Base-by-base conservation (phyloP, 1,140 invertebrate genomes). In the Lordiphosa stackelbergi region DNA sequence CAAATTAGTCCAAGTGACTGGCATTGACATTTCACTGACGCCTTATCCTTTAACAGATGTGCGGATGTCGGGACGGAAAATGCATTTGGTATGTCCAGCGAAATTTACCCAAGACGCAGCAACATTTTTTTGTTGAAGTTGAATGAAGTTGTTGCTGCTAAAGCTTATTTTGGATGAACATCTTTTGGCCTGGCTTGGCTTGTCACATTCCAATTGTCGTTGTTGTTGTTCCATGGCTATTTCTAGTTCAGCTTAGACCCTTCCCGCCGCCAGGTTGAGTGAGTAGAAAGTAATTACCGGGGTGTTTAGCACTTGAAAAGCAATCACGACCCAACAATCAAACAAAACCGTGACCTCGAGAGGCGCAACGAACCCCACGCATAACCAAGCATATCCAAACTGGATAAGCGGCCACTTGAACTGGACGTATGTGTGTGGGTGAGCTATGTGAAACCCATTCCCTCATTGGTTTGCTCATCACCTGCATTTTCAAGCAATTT, bases 11-110 rank as follows among this genome's bases (percentile, higher is more conserved):
- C 28, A 8, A 70, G 43, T 70, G 48, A 45, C 43, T 40, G 49
- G 40, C 41, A 49, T 41, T 57, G n/a, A n/a, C n/a, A 16, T 13
- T 51, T 49, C 9, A 61, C 47, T 61, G 36, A 52, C 36, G 36
- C 49, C 19, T 22, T 16, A 37, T 8, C 35, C 49, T 12, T 46
- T 24, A 34, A 2, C 41, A 28, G 28, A 46, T 49, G 37, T 66
- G 45, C 49, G 52, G 42, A 41, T 47, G 53, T 34, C 35, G 47
- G 42, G 43, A 69, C 46, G 54, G 61, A n/a, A 74, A 78, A 74
- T 74, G 57, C 66, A 74, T 31, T 78, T 74, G 52, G 68, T 57
- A 81, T 79, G 71, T 74, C 61, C 68, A 55, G 53, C 53, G 51
- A 69, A 77, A 78, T 77, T 74, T 66, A 66, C 66, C 62, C 68